Percentiles rank a stretch among this genome's conserved stretches.
Conservation (phyloP, 2,797 vertebrate genomes). For the Buphagus erythrorhynchus region DNA sequence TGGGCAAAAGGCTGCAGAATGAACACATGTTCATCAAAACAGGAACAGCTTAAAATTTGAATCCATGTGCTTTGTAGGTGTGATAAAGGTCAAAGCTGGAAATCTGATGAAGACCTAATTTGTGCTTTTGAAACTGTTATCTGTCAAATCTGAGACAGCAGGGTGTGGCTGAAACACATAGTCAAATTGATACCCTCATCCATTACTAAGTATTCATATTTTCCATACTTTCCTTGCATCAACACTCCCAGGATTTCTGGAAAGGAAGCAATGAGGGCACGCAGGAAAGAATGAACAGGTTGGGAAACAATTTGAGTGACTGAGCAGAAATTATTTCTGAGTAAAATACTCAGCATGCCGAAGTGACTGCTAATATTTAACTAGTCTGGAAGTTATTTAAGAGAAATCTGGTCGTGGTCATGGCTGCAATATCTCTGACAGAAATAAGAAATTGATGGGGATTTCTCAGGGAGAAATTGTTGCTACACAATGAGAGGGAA, state of each 20-base stretch:
- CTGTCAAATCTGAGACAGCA: background rate
- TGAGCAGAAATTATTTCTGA: background rate
- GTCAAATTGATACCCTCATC: background rate
- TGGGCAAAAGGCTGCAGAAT: background rate
- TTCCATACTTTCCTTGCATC: background rate
- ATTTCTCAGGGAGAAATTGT: background rate
- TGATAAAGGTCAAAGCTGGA: background rate
- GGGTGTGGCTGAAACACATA: background rate
- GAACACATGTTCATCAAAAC: background rate
- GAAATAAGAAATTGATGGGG: background rate
- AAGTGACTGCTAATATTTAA: background rate
- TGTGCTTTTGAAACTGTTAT: background rate
- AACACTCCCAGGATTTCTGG: background rate
- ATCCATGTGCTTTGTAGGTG: background rate
- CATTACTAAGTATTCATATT: background rate
- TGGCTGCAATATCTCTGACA: background rate
- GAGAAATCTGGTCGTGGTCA: background rate
- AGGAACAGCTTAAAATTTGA: background rate
- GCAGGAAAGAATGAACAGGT: background rate
- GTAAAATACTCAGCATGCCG: background rate
- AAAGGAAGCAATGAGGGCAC: background rate
- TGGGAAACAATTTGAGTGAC: background rate
- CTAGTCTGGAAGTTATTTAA: background rate
- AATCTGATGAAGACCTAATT: background rate
- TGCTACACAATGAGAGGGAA: background rate